phyloP scores from a whole-genome alignment of 2,113 vertebrate genomes.

The Heterocephalus glaber region DNA sequence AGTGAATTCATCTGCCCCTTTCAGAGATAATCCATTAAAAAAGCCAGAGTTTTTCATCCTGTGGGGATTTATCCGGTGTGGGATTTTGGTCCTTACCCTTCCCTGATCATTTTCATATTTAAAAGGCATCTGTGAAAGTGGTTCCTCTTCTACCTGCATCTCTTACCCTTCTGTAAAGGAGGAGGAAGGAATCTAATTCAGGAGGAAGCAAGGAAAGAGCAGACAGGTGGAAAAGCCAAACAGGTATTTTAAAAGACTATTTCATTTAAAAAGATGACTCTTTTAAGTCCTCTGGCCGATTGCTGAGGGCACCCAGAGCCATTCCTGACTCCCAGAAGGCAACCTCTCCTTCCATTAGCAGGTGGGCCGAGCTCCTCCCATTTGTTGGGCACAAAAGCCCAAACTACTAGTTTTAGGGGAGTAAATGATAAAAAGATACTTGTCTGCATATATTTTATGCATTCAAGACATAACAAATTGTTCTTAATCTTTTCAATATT shows the following conservation, averaged over 20 bases:
- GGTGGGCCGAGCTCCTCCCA: no score
- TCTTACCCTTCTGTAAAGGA: neutral
- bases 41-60: neutral
- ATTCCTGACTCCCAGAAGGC: no score
- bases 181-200: neutral
- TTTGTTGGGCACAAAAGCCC: no score
- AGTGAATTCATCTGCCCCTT: neutral
- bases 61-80: neutral
- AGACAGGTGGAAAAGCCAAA: neutral
- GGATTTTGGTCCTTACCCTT: neutral
- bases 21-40: neutral
- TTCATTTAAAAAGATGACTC: neutral
- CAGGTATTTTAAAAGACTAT: neutral
- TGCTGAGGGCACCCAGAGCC: neutral
- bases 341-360: no score
- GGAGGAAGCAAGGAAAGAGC: neutral
- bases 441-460: neutral
- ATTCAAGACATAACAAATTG: neutral
- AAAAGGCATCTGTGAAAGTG: neutral
- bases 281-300: neutral
- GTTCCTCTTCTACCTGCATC: neutral
- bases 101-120: neutral
- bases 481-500: neutral
- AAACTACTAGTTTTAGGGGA: neutral
- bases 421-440: neutral